These are phyloP conservation scores for Macrosiphum euphorbiae DNA, from an alignment of 2,888 invertebrate species.

Conservation along the genomic window DNA sequence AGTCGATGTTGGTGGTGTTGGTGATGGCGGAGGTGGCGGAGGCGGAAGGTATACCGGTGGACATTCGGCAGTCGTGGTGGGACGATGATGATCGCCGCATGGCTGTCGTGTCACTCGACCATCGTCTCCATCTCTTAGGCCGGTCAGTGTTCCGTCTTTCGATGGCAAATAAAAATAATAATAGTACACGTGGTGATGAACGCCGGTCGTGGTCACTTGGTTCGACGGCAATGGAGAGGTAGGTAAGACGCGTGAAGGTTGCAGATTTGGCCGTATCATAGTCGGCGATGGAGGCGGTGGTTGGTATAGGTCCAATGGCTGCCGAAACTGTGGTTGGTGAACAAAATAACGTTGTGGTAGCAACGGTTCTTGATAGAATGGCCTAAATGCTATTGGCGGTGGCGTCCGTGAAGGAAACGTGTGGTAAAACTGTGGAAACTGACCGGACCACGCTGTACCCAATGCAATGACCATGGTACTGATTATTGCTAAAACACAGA, in stretches of 20 bases:
- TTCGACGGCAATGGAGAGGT: background rate
- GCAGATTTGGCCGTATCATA: background rate
- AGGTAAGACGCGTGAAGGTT: background rate
- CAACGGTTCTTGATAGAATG: background rate
- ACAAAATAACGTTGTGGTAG: background rate
- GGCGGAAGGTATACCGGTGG: background rate
- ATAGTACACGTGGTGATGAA: constrained; percentile 35
- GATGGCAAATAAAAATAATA: constrained; percentile 20
- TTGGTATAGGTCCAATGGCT: constrained; percentile 1
- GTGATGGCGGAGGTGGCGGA: background rate
- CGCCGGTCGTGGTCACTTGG: background rate
- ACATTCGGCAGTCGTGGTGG: background rate
- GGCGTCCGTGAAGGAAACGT: background rate
- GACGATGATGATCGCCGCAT: background rate
- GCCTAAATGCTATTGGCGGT: background rate
- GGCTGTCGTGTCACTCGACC: background rate
- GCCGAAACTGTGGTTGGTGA: constrained; percentile 14
- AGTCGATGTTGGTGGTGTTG: background rate
- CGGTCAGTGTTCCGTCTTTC: background rate
- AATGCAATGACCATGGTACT: background rate
- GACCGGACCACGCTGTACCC: constrained; percentile 41
- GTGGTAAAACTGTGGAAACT: constrained; percentile 4
- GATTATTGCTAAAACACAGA: constrained; percentile 15
- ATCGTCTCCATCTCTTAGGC: background rate
- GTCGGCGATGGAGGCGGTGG: background rate